Evolutionary conservation across 2,113 vertebrate genomes (phyloP), one percentile per base, ranked within the genome.

Genomic region (Spheniscus mendiculus): DNA sequence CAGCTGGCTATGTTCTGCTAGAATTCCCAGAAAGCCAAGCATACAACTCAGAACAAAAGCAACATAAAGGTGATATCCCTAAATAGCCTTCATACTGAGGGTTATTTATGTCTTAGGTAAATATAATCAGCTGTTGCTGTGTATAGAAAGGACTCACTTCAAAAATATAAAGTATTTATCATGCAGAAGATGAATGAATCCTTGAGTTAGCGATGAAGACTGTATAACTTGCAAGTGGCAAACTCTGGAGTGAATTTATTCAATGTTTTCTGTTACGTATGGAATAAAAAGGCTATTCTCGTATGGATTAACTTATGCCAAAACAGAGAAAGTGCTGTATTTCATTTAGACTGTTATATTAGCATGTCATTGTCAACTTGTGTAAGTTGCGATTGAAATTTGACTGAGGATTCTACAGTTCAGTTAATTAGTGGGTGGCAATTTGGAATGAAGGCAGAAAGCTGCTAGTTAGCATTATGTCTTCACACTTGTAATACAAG

Each of bases 361-460:
- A 86, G 58, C 40, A 12, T 83, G 74, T 94, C 71, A 66, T 90
- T 95, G 82, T 93, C 91, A 91, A 82, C 78, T 85, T 86, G 38
- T 96, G 52, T 76, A 88, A 91, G 81, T 69, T 72, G 90, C 47
- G 16, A 47, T 34, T 90, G 83, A 91, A 93, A 88, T 95, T 70
- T 92, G 63, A 83, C 50, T 90, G 76, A 96, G 58, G 76, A 83
- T 93, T 95, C 71, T 79, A 58, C 53, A 65, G 81, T 91, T 93
- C 72, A 72, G 36, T 87, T 96, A 95, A 96, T 96, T 92, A 93
- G 86, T 47, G 74, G 83, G 55, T 92, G 76, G 62, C 80, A 96
- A 52, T 84, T 76, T 80, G 65, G 42, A 95, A 69, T 30, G 13
- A 49, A 83, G 59, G 83, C 78, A 90, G 63, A 95, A 93, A 42